Evolutionary conservation across 2,888 invertebrate species (phyloP).

Genomic region (Caenorhabditis japonica): DNA sequence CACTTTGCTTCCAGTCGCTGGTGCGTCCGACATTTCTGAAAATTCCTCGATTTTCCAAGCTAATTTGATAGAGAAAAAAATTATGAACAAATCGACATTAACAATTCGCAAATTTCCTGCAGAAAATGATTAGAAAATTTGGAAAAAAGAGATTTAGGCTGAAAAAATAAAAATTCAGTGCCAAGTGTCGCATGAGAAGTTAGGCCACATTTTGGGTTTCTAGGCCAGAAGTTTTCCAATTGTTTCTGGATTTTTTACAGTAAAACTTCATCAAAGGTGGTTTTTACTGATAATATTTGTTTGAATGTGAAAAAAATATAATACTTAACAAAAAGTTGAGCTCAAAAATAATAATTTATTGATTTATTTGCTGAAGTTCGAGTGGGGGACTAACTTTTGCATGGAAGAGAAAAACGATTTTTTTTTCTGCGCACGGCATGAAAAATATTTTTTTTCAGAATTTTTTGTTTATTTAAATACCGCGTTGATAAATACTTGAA

Average conservation of each 20-base stretch:
- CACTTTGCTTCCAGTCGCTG: slow-evolving; percentile 83
- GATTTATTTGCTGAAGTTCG: background rate
- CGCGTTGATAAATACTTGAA: background rate
- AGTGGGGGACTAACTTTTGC: slow-evolving; percentile 15
- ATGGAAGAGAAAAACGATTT: background rate
- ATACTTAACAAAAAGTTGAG: background rate
- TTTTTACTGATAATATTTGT: too few species aligned
- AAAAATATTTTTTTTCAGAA: background rate
- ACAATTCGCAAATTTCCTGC: too few species aligned
- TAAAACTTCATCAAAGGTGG: too few species aligned
- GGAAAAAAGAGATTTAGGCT: slow-evolving; percentile 5
- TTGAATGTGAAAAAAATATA: too few species aligned
- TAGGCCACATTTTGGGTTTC: slow-evolving; percentile 23
- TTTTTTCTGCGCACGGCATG: background rate
- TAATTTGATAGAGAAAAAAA: slow-evolving; percentile 7
- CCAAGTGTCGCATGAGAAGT: slow-evolving; percentile 40
- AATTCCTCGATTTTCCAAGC: background rate
- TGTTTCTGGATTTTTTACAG: background rate
- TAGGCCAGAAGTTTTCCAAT: slow-evolving; percentile 27
- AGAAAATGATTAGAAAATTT: slow-evolving; percentile 1
- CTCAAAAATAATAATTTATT: background rate
- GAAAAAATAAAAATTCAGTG: slow-evolving; percentile 31
- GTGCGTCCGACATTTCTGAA: slow-evolving; percentile 39
- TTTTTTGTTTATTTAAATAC: background rate
- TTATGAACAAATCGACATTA: too few species aligned